Conservation (phyloP, 1,140 invertebrate species). For the Drosophila kohkoa region DNA sequence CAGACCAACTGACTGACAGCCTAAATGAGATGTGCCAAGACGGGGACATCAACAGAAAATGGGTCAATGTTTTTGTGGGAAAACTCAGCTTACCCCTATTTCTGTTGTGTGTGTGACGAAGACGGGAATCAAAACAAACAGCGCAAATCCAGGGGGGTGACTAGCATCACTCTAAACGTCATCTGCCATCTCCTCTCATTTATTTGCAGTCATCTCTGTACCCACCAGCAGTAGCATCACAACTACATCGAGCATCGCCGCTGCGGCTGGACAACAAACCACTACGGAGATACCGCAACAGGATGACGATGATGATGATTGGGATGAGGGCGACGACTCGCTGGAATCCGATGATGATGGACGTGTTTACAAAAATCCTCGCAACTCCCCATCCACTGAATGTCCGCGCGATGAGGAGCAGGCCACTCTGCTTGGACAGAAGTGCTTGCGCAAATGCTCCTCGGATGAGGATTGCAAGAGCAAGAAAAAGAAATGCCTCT, state of each 20-base stretch:
- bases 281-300: slow-evolving; percentile 85
- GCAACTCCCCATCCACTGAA: slow-evolving; percentile 93
- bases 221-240: slow-evolving; percentile 55
- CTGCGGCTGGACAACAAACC: slow-evolving; percentile 36
- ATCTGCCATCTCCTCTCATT: background rate
- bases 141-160: slow-evolving; percentile 8
- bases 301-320: slow-evolving; percentile 88
- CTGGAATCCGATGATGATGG: slow-evolving; percentile 87
- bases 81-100: slow-evolving; percentile 6
- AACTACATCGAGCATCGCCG: slow-evolving; percentile 11
- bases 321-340: slow-evolving; percentile 87
- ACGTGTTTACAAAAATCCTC: slow-evolving; percentile 94
- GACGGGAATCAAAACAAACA: slow-evolving; percentile 72
- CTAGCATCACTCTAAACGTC: background rate
- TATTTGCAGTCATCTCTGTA: slow-evolving; percentile 68
- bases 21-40: slow-evolving; percentile 40
- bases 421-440: slow-evolving; percentile 88
- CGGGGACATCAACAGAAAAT: slow-evolving; percentile 58
- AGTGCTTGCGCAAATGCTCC: slow-evolving; percentile 96
- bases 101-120: slow-evolving; percentile 25
- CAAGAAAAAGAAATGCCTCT: slow-evolving; percentile 97
- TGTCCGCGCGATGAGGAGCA: slow-evolving; percentile 93
- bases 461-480: slow-evolving; percentile 98
- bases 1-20: slow-evolving; percentile 20
- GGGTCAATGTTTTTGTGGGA: slow-evolving; percentile 76